Conservation (phyloP, 2,113 vertebrate species). For the Hiodon tergisus region DNA sequence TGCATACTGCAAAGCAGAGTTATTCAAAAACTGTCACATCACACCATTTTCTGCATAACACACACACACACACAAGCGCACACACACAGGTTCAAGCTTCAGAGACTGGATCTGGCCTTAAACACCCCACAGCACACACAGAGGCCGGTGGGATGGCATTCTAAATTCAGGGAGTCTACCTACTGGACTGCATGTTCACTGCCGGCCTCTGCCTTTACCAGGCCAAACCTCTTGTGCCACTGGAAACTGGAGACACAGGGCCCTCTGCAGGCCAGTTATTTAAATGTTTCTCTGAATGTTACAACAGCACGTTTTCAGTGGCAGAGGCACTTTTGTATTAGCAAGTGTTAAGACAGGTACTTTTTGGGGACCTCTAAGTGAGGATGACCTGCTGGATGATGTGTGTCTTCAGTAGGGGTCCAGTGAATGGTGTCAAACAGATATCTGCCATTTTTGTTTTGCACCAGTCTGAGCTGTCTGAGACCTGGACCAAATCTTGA, state of each 20-base stretch:
- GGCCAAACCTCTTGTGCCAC: background rate
- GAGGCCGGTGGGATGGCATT: too few species aligned
- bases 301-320: too few species aligned
- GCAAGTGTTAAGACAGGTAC: too few species aligned
- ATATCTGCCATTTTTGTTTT: background rate
- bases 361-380: background rate
- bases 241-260: background rate
- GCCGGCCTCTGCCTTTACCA: background rate
- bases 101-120: background rate
- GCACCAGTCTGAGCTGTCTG: background rate
- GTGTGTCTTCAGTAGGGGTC: too few species aligned
- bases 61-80: background rate
- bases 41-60: background rate
- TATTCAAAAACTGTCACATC: conserved; percentile 6
- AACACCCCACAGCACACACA: background rate
- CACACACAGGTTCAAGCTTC: background rate
- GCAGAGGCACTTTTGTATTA: too few species aligned
- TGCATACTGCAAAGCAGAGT: background rate
- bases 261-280: too few species aligned
- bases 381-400: background rate
- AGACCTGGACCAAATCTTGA: background rate
- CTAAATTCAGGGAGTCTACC: background rate
- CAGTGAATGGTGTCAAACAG: background rate
- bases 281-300: too few species aligned
- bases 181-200: background rate